Base-by-base conservation (phyloP, 1,140 invertebrate species). In the Dolichoris vasculosae region DNA sequence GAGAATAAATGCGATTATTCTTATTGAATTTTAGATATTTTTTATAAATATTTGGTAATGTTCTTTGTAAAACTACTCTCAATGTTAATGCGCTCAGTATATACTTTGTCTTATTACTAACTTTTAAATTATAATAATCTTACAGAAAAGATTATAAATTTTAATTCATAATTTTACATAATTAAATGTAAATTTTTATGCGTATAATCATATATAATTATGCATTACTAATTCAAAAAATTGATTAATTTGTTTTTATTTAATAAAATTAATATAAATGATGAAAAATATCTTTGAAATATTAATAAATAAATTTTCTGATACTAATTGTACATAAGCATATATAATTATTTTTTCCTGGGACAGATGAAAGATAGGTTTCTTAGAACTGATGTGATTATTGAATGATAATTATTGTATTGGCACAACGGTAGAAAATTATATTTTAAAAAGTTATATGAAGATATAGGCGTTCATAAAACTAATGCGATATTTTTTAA, bases 381-480 rank as follows among this genome's bases (percentile, higher is more conserved):
- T 82, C 11, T 85, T 77, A 46, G 23, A 82, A 80, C 32, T 83
- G 40, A 78, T n/a, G 23, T 75, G 15, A 80, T 43, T 55, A 23
- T 38, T 67, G 35, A 82, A 48, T 76, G 46, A 55, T 55, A 23
- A 76, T 81, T 46, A 38, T 67, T 86, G 69, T 82, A 89, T 87
- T 89, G 88, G 87, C 89, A 90, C 89, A 89, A 89, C 87, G 88
- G 89, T 89, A 83, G 76, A 35, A 46, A 63, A 75, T 71, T 71
- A 82, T 43, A 64, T 69, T 75, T 64, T 51, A 17, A 85, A 80
- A 79, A 87, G 40, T 69, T 38, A 55, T 51, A 77, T 77, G 7
- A 32, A 77, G 32, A 23, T 77, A 67, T 7, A 38, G 40, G 20
- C 55, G 15, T 20, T 73, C 59, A 67, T 75, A 11, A 9, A 48